phyloP scores from a whole-genome alignment of 2,888 invertebrate species.

The Drosophila meridionalis region DNA sequence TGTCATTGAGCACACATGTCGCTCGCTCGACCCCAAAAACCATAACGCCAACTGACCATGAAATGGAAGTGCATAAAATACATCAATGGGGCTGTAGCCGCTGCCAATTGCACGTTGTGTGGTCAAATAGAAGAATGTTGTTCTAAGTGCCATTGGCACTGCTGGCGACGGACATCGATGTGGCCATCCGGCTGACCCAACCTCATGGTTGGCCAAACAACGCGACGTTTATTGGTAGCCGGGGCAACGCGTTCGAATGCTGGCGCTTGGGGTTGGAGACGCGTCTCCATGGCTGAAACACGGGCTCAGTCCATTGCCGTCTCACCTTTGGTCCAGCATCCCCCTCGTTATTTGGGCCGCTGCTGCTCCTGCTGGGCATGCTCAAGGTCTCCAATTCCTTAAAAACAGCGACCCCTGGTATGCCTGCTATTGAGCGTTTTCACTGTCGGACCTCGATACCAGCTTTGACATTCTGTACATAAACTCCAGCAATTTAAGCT shows the following conservation, averaged over 20 bases:
- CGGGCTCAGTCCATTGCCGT: slow-evolving; percentile 12
- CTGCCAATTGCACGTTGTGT: slow-evolving; percentile 76
- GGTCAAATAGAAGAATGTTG: slow-evolving; percentile 65
- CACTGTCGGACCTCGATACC: slow-evolving; percentile 39
- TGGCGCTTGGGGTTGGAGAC: background rate
- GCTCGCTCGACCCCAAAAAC: slow-evolving; percentile 43
- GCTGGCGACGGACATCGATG: slow-evolving; percentile 26
- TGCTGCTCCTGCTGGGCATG: background rate
- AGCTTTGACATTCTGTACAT: slow-evolving; percentile 71
- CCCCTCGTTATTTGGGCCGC: slow-evolving; percentile 4
- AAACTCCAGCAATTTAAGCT: slow-evolving; percentile 72
- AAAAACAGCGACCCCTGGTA: slow-evolving; percentile 37
- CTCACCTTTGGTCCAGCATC: slow-evolving; percentile 25
- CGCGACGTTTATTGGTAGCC: slow-evolving; percentile 34
- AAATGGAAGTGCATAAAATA: slow-evolving; percentile 79
- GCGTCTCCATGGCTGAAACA: slow-evolving; percentile 6
- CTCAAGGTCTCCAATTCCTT: slow-evolving; percentile 45
- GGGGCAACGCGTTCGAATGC: slow-evolving; percentile 27
- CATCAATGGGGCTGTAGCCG: slow-evolving; percentile 60
- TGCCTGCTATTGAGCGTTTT: slow-evolving; percentile 21
- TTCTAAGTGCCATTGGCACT: slow-evolving; percentile 33
- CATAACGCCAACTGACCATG: slow-evolving; percentile 79
- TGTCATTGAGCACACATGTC: slow-evolving; percentile 67
- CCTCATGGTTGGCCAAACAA: slow-evolving; percentile 16
- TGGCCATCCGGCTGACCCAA: slow-evolving; percentile 15